Evolutionary conservation across 2,113 vertebrate species (phyloP).

Genomic region (Helogale parvula): DNA sequence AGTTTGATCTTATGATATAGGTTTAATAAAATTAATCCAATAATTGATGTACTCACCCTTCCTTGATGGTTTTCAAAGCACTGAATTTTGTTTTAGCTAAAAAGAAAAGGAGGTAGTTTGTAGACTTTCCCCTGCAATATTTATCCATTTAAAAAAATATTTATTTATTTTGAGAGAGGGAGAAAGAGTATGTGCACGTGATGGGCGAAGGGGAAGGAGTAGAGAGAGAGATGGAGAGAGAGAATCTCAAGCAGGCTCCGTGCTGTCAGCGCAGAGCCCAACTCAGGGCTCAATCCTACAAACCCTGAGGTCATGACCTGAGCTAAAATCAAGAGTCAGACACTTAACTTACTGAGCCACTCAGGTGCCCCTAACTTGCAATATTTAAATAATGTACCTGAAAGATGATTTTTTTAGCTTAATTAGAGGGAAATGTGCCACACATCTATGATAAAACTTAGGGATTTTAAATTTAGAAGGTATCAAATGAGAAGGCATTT

Average conservation of each 20-base stretch:
- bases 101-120: background rate
- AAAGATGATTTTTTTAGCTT: background rate
- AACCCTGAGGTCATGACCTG: no score
- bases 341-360: no score
- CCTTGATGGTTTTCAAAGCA: background rate
- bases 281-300: no score
- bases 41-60: background rate
- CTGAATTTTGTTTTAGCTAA: background rate
- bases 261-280: no score
- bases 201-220: no score
- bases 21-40: conserved; percentile 11
- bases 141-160: no score
- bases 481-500: background rate
- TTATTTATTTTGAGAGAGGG: no score
- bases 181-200: no score
- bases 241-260: no score
- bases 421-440: background rate
- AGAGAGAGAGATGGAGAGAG: no score
- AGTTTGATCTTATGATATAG: background rate
- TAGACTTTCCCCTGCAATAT: background rate
- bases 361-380: background rate
- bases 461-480: background rate
- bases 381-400: background rate
- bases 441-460: background rate
- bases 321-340: no score